Evolutionary conservation across 2,113 vertebrate species (phyloP).

Genomic region (Anarrhichthys ocellatus): DNA sequence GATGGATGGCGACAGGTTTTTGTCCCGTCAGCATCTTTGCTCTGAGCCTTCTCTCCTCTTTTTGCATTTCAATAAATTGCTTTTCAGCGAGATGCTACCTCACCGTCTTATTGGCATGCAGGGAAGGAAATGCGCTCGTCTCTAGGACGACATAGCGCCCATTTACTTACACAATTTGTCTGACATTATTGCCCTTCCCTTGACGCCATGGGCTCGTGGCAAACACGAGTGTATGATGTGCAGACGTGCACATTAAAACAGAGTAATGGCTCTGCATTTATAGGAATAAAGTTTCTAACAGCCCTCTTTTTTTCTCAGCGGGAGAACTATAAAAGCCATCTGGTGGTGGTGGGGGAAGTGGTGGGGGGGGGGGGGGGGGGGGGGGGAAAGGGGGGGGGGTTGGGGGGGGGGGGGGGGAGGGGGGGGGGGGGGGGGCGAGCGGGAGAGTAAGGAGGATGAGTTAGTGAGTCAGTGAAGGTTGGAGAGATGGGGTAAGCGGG

Average conservation of each 20-base stretch:
- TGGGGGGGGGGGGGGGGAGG: not conserved
- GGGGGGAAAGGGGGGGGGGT: conserved; percentile 6
- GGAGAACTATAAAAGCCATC: conserved; percentile 77
- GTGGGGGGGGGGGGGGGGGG: not conserved
- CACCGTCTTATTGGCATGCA: conserved; percentile 78
- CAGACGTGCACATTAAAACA: conserved; percentile 73
- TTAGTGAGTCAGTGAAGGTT: conserved; percentile 46
- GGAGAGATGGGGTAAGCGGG: conserved; percentile 26
- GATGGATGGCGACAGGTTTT: conserved; percentile 76
- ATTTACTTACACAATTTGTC: conserved; percentile 78
- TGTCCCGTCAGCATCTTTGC: conserved; percentile 80
- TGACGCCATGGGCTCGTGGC: conserved; percentile 65
- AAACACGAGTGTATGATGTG: conserved; percentile 65
- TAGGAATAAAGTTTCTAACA: conserved; percentile 75
- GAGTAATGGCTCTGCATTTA: conserved; percentile 75
- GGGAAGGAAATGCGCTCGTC: conserved; percentile 56
- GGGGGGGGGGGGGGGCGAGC: not conserved
- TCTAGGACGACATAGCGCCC: conserved; percentile 56
- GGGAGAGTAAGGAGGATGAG: conserved; percentile 42
- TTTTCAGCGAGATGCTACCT: conserved; percentile 70
- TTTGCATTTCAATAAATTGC: conserved; percentile 81
- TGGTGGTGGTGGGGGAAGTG: conserved; percentile 47
- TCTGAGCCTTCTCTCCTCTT: conserved; percentile 59
- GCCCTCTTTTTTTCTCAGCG: conserved; percentile 68
- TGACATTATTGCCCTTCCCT: conserved; percentile 78